These are phyloP conservation scores for Pygoscelis antarcticus DNA, from an alignment of 2,113 vertebrate species.

Conservation along the genomic window DNA sequence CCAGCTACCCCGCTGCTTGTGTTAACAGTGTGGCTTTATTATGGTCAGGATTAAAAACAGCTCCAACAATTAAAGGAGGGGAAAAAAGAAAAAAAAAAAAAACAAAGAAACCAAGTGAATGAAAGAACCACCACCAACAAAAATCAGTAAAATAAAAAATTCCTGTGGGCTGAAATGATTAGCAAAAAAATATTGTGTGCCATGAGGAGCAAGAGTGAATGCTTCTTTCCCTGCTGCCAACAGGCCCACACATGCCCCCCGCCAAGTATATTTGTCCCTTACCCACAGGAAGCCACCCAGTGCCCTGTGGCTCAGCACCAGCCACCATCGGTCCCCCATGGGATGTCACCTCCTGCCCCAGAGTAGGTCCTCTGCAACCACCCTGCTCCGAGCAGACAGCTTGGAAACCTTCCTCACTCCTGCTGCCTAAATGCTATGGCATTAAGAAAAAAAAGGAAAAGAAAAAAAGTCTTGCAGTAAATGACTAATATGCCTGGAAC, in stretches of 20 bases:
- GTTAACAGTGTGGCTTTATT: conserved; percentile 66
- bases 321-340: rapidly evolving
- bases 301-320: neutral
- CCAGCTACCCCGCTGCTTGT: conserved; percentile 37
- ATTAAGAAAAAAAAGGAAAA: conserved; percentile 22
- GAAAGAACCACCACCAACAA: neutral
- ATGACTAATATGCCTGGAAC: conserved; percentile 43
- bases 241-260: neutral
- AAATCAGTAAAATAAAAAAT: conserved; percentile 35
- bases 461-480: conserved; percentile 34
- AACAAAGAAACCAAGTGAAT: neutral
- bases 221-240: neutral
- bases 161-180: conserved; percentile 37
- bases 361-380: neutral
- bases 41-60: conserved; percentile 64
- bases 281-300: neutral
- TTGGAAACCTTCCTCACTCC: conserved; percentile 56
- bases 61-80: conserved; percentile 16
- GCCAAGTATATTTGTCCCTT: conserved; percentile 10
- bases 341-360: conserved; percentile 45
- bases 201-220: neutral
- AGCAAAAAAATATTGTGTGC: conserved; percentile 7
- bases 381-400: neutral
- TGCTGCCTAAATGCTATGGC: neutral
- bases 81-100: neutral